These are phyloP conservation scores for Protodeltote pygarga DNA, from an alignment of 2,888 invertebrate species.

Conservation along the genomic window DNA sequence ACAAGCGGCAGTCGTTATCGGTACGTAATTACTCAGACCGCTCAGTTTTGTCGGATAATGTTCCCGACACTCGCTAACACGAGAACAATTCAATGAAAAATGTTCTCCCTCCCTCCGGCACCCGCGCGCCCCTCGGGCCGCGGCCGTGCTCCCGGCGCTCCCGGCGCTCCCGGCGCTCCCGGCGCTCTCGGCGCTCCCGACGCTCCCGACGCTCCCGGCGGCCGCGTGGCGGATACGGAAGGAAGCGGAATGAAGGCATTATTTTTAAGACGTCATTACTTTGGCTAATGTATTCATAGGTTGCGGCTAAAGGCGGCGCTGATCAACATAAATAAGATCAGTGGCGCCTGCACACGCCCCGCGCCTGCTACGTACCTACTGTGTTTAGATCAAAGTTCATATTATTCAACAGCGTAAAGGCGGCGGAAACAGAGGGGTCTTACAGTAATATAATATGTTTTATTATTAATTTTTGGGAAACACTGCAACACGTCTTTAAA, in stretches of 20 bases:
- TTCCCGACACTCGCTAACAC: conserved; percentile 7
- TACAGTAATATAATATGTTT: too few relatives aligned
- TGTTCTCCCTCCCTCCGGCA: neutral
- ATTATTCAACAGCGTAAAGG: too few relatives aligned
- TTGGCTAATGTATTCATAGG: conserved; percentile 62
- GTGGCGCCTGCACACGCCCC: too few relatives aligned
- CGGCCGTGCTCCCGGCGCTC: neutral
- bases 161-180: neutral
- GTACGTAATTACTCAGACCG: neutral
- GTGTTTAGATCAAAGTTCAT: too few relatives aligned
- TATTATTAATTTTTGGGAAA: too few relatives aligned
- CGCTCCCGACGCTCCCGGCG: neutral
- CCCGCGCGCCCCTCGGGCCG: neutral
- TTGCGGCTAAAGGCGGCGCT: conserved; percentile 37
- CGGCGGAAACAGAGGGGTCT: too few relatives aligned
- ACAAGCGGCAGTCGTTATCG: neutral
- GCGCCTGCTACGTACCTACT: too few relatives aligned
- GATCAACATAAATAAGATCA: conserved; percentile 57
- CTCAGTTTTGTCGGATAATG: conserved; percentile 5
- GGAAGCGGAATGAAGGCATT: conserved; percentile 45
- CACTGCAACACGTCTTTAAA: too few relatives aligned
- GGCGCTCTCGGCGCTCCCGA: neutral
- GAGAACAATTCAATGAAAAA: conserved; percentile 24
- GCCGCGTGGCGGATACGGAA: conserved; percentile 5
- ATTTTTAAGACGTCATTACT: conserved; percentile 53